Percentiles rank a stretch among this genome's conserved stretches.
These are phyloP conservation scores for Uromys caudimaculatus DNA, from an alignment of 2,797 vertebrate species.

Conservation along the genomic window DNA sequence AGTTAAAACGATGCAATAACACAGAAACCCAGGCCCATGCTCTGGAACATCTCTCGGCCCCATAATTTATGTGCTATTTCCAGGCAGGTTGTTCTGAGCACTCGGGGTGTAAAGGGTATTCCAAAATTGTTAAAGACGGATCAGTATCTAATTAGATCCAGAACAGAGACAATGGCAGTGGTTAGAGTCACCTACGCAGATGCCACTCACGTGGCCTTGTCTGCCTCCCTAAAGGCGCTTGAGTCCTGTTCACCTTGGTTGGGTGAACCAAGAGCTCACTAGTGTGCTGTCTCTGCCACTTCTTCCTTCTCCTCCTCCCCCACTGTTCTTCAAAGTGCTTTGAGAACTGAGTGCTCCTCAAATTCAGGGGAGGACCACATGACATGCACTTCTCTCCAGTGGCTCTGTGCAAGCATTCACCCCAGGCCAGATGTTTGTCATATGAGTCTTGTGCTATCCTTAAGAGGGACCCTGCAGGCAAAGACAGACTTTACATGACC, in stretches of 20 bases:
- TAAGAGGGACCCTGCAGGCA: background rate
- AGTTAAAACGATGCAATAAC: background rate
- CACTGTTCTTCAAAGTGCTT: background rate
- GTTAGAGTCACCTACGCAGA: background rate
- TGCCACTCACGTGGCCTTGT: no score
- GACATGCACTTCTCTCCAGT: background rate
- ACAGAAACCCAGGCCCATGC: background rate
- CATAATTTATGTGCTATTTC: background rate
- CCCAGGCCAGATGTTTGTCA: background rate
- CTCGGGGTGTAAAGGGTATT: background rate
- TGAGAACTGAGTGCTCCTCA: background rate
- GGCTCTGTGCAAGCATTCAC: background rate
- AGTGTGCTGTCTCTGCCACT: background rate
- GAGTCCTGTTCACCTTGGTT: accelerated
- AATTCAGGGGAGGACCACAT: background rate
- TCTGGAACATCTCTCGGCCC: background rate
- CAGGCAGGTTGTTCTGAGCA: background rate
- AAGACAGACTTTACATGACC: background rate
- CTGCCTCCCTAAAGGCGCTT: background rate
- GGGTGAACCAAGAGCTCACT: no score
- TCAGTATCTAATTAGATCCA: conserved; percentile 5
- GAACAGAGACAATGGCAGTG: background rate
- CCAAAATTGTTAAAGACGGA: conserved; percentile 29
- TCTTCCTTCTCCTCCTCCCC: no score
- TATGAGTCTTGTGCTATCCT: background rate